Evolutionary conservation across 2,113 vertebrate genomes (phyloP).

Genomic region (Edolisoma coerulescens): DNA sequence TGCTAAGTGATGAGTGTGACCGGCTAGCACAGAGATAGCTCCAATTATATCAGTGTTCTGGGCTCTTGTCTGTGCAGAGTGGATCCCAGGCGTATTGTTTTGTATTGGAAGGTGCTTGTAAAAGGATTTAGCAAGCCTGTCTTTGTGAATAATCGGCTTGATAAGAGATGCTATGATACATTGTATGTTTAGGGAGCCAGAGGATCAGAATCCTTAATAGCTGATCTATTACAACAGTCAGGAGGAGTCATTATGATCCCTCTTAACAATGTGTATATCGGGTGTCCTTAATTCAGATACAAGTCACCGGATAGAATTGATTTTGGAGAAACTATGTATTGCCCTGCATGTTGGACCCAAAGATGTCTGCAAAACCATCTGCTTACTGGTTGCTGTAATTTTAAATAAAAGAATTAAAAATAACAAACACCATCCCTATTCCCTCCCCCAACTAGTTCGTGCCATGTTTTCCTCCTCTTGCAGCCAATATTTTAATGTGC

Average conservation of each 20-base stretch:
- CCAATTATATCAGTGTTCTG: neutral
- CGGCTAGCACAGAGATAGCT: neutral
- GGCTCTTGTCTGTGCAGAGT: neutral
- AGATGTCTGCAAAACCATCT: neutral
- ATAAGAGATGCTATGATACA: neutral
- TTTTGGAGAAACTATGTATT: neutral
- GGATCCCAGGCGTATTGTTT: neutral
- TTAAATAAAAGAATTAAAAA: neutral
- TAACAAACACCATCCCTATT: neutral
- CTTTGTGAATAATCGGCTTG: neutral
- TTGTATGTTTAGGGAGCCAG: neutral
- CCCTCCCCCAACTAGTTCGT: neutral
- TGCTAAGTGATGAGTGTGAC: neutral
- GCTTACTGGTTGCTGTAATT: neutral
- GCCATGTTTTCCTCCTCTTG: neutral
- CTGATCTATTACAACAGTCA: neutral
- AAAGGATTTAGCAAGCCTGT: neutral
- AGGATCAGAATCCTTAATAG: neutral
- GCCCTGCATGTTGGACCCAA: neutral
- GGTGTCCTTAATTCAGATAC: neutral
- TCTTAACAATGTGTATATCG: neutral
- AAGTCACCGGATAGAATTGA: neutral
- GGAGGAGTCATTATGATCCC: neutral
- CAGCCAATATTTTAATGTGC: neutral
- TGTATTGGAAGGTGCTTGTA: neutral